These are phyloP conservation scores for Anolis carolinensis DNA, from an alignment of 2,113 vertebrate species.

Conservation along the genomic window DNA sequence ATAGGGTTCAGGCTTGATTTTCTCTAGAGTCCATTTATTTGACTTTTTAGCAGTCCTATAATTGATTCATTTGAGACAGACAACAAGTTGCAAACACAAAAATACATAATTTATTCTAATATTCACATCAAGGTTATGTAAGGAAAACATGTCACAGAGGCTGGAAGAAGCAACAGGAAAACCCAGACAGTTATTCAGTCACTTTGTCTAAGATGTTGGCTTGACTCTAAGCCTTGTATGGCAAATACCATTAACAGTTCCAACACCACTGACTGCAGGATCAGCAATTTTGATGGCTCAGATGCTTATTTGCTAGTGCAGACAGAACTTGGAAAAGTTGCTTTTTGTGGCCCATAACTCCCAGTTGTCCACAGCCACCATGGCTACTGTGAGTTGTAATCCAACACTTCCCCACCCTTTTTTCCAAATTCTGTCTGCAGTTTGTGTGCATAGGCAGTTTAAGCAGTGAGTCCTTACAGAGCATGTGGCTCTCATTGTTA, in stretches of 20 bases:
- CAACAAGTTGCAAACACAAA: background rate
- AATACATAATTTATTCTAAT: background rate
- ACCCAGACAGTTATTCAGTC: background rate
- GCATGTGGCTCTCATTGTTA: background rate
- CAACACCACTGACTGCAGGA: no score
- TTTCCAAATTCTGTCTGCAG: no score
- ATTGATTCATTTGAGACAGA: background rate
- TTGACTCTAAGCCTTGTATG: background rate
- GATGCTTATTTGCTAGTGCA: no score
- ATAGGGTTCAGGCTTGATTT: no score
- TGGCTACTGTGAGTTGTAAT: no score
- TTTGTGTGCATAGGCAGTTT: background rate
- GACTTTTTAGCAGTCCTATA: no score
- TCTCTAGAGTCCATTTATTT: no score
- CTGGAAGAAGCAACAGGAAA: background rate
- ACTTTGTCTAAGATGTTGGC: background rate
- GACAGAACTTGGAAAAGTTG: no score
- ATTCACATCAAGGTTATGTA: background rate
- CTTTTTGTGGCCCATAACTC: no score
- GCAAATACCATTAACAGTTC: background rate
- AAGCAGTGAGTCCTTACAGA: background rate
- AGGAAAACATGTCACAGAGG: background rate
- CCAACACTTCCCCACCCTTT: no score
- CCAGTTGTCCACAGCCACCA: no score
- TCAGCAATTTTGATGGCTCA: background rate